Percentiles rank a stretch among this genome's conserved stretches.
phyloP scores from a whole-genome alignment of 2,888 invertebrate species.

The Eilema sororculum region DNA sequence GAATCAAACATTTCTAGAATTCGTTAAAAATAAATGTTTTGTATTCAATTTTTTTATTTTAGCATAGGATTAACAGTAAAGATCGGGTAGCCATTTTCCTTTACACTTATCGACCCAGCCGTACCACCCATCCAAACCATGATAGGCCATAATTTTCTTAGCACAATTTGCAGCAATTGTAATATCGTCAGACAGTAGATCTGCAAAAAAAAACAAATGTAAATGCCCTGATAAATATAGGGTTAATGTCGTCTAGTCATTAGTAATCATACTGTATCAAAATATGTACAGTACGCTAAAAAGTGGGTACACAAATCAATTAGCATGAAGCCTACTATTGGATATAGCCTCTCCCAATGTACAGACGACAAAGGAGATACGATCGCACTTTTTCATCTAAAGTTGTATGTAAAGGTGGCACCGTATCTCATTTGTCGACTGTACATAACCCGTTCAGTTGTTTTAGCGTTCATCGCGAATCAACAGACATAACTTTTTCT shows the following conservation, averaged over 20 bases:
- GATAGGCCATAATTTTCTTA: slow-evolving; percentile 64
- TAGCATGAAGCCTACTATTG: no score
- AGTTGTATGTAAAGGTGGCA: no score
- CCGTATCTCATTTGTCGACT: no score
- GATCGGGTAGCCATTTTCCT: slow-evolving; percentile 31
- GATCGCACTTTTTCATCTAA: no score
- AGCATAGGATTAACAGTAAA: slow-evolving; percentile 27
- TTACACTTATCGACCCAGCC: slow-evolving; percentile 69
- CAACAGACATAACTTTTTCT: slow-evolving; percentile 7
- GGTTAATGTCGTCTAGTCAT: no score
- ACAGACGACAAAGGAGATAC: no score
- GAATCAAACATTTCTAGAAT: neutral
- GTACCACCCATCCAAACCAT: slow-evolving; percentile 75
- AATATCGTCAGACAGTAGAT: slow-evolving; percentile 68
- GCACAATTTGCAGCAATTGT: slow-evolving; percentile 67
- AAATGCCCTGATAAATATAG: neutral
- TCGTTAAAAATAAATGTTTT: neutral
- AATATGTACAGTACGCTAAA: neutral
- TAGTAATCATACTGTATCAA: neutral
- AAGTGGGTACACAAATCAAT: no score
- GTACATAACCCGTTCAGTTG: no score
- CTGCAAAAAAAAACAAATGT: slow-evolving; percentile 52
- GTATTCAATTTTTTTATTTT: neutral
- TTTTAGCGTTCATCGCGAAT: no score
- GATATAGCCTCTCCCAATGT: no score